These are phyloP conservation scores for Desoria tigrina DNA, from an alignment of 2,888 invertebrate species.

Conservation along the genomic window DNA sequence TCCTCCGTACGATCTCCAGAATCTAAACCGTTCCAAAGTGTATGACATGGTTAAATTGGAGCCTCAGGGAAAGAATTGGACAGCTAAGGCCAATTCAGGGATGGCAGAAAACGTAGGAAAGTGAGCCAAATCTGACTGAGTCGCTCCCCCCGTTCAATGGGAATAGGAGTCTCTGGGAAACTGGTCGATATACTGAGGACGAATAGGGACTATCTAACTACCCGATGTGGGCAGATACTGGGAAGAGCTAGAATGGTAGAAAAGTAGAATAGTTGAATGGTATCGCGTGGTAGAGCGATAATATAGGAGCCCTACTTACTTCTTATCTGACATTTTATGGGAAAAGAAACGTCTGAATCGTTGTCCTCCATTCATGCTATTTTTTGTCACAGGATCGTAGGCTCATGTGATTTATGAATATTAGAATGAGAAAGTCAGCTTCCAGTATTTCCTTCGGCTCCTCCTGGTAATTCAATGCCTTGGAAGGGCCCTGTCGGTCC, in stretches of 20 bases:
- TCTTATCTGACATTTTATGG: constrained; percentile 53
- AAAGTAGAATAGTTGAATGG: no score
- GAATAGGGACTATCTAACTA: background rate
- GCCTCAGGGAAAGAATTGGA: constrained; percentile 16
- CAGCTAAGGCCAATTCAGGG: constrained; percentile 19
- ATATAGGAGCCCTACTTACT: background rate
- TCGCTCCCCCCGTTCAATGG: no score
- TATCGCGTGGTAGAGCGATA: no score
- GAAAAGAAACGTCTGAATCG: constrained; percentile 42
- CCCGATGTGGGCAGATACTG: background rate
- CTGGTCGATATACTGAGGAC: background rate
- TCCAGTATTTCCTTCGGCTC: background rate
- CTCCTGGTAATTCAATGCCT: constrained; percentile 10
- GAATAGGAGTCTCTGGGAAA: no score
- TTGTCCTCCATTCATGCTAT: constrained; percentile 47
- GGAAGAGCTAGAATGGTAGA: no score
- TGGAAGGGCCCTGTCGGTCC: background rate
- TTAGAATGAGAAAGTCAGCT: constrained; percentile 49
- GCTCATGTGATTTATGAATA: constrained; percentile 53
- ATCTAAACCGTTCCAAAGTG: constrained; percentile 1
- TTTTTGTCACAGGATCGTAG: constrained; percentile 42
- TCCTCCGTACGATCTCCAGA: background rate
- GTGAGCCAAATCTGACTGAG: constrained; percentile 19
- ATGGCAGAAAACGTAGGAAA: background rate
- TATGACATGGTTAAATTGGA: constrained; percentile 14